Conservation (phyloP, 2,797 vertebrate genomes). For the Premnoplex brunnescens region DNA sequence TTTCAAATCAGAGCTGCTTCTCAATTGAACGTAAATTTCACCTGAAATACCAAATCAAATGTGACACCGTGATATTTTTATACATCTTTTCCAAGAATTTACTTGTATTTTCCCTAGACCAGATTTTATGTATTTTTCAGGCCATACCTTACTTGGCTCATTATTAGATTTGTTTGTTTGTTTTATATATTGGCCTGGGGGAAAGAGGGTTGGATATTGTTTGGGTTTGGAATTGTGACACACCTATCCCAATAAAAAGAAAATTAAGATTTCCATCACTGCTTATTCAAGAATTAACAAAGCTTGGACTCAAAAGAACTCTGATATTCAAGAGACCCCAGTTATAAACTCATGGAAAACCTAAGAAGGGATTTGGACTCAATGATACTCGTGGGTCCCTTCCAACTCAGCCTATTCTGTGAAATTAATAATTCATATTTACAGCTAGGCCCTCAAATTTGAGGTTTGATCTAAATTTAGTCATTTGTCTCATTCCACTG, state of each 20-base stretch:
- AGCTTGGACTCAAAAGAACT: neutral
- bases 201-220: fast-evolving
- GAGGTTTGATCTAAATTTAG: neutral
- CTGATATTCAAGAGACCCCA: neutral
- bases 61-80: neutral
- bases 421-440: neutral
- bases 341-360: neutral
- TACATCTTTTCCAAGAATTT: neutral
- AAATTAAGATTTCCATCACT: neutral
- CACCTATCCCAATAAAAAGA: neutral
- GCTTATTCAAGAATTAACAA: neutral
- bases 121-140: neutral
- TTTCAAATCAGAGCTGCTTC: neutral
- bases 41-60: neutral
- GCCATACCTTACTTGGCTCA: neutral
- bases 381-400: neutral
- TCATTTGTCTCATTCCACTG: neutral
- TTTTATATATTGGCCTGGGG: neutral
- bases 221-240: neutral
- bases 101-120: neutral
- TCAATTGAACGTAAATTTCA: neutral
- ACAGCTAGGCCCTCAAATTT: neutral
- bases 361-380: neutral
- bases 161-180: neutral
- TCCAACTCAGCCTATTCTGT: neutral